Evolutionary conservation across 1,140 invertebrate species (phyloP), one percentile per base, ranked within the genome.

Genomic region (Vanessa atalanta): DNA sequence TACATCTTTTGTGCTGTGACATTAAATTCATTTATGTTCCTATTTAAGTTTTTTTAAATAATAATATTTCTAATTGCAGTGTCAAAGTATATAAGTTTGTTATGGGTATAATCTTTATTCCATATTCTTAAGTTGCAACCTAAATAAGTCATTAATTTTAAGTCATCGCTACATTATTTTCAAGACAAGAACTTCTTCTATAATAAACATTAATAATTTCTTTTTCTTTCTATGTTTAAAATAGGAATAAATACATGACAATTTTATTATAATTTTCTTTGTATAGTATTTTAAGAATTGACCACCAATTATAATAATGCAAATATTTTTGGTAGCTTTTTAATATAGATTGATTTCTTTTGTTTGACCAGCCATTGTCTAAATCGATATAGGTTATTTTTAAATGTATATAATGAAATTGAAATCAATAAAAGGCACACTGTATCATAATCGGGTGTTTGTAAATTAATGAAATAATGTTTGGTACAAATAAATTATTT

Each of bases 401-500:
- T 71, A 66, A 72, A 73, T 77, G 69, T 73, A 79, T 50, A 79
- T 81, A 76, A 77, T 79, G 73, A 43, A 71, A 66, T 50, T 66
- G n/a, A 71, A 67, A 65, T 31, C 16, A 67, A 55, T 63, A 72
- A 47, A 57, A 53, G 55, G 75, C 65, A 76, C 70, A 76, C 70
- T 68, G 60, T 66, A 66, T 72, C 48, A 66, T 72, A 57, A 55
- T 76, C 47, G n/a, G 60, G 53, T 70, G 47, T 70, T 73, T 69
- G 66, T 65, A 73, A 71, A 57, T 75, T 65, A 70, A 72, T 77
- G 77, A 77, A 82, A 76, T 76, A 50, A 77, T 79, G 71, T 82
- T 77, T 73, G 76, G 70, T 79, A 83, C 75, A 76, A 84, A 86
- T 91, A 90, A 91, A 89, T 89, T 88, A 61, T 69, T 91, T 88